Evolutionary conservation across 2,888 invertebrate genomes (phyloP), one percentile per base, ranked within the genome.

Genomic region (Diplazon laetatorius): DNA sequence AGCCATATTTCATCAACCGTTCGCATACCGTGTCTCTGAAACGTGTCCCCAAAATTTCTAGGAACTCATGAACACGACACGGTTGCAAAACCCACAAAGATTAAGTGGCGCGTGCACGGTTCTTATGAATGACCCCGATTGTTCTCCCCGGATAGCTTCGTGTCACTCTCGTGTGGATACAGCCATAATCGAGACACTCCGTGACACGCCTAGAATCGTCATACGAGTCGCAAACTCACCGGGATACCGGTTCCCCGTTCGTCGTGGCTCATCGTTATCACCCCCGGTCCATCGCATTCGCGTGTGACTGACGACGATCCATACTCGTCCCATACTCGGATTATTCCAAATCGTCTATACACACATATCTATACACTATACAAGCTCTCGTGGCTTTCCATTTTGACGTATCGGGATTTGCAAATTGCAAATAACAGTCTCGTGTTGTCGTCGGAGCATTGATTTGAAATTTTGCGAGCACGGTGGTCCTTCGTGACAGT

Each of bases 191-290:
- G 76, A 82, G 82, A 80, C 75, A n/a, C n/a, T n/a, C 82, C 80
- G 78, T 78, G 83, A 82, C 87, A 85, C 85, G 81, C 87, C 85
- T 82, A 85, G 83, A 85, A 86, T 86, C 85, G 83, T 86, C 86
- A 85, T 86, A 85, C 77, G 81, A 72, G 50, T 70, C 57, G 46
- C 35, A 6, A 52, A 20, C 20, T n/a, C n/a, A n/a, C 25, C n/a
- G 1, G 37, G 22, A 69, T 75, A 79, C 72, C 72, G 72, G 78
- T 76, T 76, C 46, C 46, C 18, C 14, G n/a, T 6, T n/a, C n/a
- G n/a, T n/a, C n/a, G n/a, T n/a, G n/a, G n/a, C n/a, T n/a, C n/a
- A n/a, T n/a, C n/a, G n/a, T n/a, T n/a, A n/a, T n/a, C n/a, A n/a
- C n/a, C n/a, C n/a, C n/a, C n/a, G n/a, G n/a, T n/a, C n/a, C n/a